Conservation (phyloP, 2,113 vertebrate genomes). For the Felis chaus region DNA sequence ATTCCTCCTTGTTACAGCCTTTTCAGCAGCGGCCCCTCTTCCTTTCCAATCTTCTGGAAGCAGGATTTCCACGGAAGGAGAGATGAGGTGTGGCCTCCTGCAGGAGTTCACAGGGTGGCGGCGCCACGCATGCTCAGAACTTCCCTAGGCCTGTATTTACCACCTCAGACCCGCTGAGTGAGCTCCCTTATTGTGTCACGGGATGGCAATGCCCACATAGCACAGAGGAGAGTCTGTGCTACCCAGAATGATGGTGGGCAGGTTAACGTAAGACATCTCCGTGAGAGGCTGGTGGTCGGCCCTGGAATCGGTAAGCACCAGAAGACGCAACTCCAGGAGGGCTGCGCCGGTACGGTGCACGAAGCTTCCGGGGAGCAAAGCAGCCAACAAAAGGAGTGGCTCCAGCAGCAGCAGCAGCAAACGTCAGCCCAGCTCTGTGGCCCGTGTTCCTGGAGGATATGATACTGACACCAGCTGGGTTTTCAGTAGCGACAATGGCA, state of each 20-base stretch:
- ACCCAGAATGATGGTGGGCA: too few species aligned
- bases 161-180: accelerated
- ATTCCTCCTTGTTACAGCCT: background rate
- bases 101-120: accelerated
- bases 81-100: accelerated
- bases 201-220: accelerated
- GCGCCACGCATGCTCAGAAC: background rate
- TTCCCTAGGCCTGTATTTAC: accelerated
- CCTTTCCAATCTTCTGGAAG: background rate
- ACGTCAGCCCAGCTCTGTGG: background rate
- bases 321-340: background rate
- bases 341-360: too few species aligned
- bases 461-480: background rate
- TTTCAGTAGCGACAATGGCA: background rate
- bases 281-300: background rate
- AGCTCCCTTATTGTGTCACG: accelerated
- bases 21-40: background rate
- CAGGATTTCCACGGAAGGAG: too few species aligned
- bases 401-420: background rate
- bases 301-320: background rate
- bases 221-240: too few species aligned
- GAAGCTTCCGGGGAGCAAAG: background rate
- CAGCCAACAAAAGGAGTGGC: too few species aligned
- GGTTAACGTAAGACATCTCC: background rate
- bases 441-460: background rate